A percentile compares a stretch with the other conserved stretches of the same genome.
Evolutionary conservation across 2,797 vertebrate species (phyloP).

Genomic region (Hafferia zeledoni): DNA sequence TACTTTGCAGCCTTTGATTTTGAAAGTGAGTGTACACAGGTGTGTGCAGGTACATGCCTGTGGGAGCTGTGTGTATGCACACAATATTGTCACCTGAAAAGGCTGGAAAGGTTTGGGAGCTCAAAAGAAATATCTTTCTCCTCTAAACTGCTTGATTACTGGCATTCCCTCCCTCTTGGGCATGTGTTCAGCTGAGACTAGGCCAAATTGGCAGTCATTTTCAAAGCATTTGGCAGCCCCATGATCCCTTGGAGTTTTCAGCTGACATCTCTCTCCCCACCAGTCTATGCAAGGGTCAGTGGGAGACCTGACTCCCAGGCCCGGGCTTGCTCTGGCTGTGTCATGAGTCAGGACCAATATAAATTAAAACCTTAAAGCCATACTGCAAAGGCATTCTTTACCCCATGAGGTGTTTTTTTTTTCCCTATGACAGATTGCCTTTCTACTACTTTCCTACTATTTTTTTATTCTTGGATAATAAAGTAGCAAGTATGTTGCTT

Average conservation of each 20-base stretch:
- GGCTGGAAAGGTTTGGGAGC: constrained; percentile 49
- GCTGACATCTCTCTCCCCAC: constrained; percentile 85
- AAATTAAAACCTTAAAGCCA: constrained; percentile 92
- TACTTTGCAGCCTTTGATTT: background rate
- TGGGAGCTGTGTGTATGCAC: background rate
- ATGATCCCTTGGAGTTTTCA: constrained; percentile 86
- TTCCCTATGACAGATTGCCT: constrained; percentile 53
- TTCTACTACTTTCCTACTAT: constrained; percentile 30
- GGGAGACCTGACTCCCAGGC: constrained; percentile 83
- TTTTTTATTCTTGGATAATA: constrained; percentile 26
- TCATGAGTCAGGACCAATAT: constrained; percentile 86
- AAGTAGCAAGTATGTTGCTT: background rate
- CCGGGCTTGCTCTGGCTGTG: constrained; percentile 81
- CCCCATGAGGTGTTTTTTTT: constrained; percentile 73
- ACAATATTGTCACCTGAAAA: constrained; percentile 21
- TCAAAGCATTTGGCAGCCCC: constrained; percentile 87
- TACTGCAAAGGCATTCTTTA: constrained; percentile 83
- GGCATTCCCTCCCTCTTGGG: constrained; percentile 85
- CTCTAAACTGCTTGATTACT: constrained; percentile 92
- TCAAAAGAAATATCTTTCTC: constrained; percentile 76
- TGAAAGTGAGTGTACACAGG: accelerated
- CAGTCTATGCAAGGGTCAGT: constrained; percentile 86
- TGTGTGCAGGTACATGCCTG: background rate
- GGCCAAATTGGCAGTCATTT: constrained; percentile 95
- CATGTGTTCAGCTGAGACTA: constrained; percentile 90